Evolutionary conservation across 2,888 invertebrate species (phyloP), one percentile per base, ranked within the genome.

Genomic region (Tiliacea citrago): DNA sequence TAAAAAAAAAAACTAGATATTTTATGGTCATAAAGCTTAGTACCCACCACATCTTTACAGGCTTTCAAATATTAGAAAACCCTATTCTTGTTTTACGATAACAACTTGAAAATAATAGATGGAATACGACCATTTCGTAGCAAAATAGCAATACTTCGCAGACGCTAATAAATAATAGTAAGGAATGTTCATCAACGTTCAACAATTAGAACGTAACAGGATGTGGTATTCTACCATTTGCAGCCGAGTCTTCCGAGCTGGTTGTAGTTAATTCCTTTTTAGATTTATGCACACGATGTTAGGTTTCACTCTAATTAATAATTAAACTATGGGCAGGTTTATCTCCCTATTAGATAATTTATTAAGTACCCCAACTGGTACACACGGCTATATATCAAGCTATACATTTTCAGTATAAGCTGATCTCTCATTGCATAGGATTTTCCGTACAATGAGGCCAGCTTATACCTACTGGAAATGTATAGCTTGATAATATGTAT

Each of bases 231-330:
- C 53, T 49, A 57, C 42, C 60, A 69, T 77, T 81, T 55, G 55
- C 65, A 68, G 35, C 18, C 13, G 16, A 10, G 29, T 71, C 57
- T 62, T 70, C 57, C 42, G 45, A 60, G 39, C 39, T 55, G n/a
- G 21, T 18, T 57, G 63, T 45, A 53, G 47, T 73, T 70, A 73
- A 68, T 82, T 71, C 79, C 71, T 62, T 75, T 79, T 55, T 49
- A 82, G 71, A 82, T 79, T 82, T 82, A 81, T 70, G 51, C 45
- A 61, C 61, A 75, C 63, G 55, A 67, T 55, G 63, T 57, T 67
- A 63, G 47, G 12, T 83, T 83, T 76, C 65, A 75, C 63, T 83
- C 47, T 62, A 79, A 79, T 79, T 73, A 70, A 63, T 82, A 74
- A 57, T 68, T 58, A 67, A 47, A 75, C 57, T 53, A 57, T 51